A percentile compares a stretch with the other conserved stretches of the same genome.
Conservation (phyloP, 2,797 vertebrate species). For the Aulostomus chinensis region DNA sequence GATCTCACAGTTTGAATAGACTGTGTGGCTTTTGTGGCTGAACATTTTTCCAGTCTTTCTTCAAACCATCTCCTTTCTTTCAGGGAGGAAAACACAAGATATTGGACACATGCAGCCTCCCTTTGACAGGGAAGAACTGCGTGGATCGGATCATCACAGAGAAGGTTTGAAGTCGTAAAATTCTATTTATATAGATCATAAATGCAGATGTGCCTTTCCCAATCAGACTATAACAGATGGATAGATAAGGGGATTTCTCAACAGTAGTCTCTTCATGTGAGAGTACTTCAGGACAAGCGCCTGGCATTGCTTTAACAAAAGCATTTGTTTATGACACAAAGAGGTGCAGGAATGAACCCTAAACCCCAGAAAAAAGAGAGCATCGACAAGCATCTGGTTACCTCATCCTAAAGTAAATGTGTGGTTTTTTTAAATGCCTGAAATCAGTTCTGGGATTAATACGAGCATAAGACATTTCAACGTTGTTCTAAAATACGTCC, state of each 20-base stretch:
- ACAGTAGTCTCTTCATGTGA: too few species aligned
- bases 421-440: too few species aligned
- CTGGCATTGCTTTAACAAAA: too few species aligned
- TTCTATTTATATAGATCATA: background rate
- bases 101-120: slow-evolving; percentile 91
- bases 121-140: slow-evolving; percentile 94
- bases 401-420: too few species aligned
- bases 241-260: slow-evolving; percentile 21
- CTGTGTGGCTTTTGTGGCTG: background rate
- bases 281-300: too few species aligned
- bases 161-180: slow-evolving; percentile 82
- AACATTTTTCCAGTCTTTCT: background rate
- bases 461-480: too few species aligned
- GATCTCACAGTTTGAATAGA: slow-evolving; percentile 1
- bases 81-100: slow-evolving; percentile 97
- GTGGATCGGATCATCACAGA: slow-evolving; percentile 98
- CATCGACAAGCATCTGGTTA: too few species aligned
- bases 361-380: too few species aligned
- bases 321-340: too few species aligned
- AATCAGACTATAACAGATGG: background rate
- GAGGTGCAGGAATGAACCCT: too few species aligned
- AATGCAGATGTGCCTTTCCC: background rate
- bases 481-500: too few species aligned
- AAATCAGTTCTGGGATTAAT: too few species aligned
- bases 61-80: slow-evolving; percentile 31